Evolutionary conservation across 2,888 invertebrate genomes (phyloP).

Genomic region (Ceraclea dissimilis): DNA sequence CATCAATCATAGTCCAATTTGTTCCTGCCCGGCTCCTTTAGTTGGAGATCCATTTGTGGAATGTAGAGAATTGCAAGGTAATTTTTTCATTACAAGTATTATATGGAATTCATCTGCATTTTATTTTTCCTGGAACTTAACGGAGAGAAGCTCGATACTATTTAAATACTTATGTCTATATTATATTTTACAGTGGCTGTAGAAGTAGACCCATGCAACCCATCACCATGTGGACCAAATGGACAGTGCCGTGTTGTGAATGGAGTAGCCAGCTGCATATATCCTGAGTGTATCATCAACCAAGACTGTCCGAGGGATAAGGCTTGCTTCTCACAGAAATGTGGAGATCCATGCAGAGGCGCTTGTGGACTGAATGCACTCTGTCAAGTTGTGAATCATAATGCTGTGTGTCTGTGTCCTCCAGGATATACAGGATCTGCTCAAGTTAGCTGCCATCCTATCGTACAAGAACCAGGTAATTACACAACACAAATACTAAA

Average conservation of each 20-base stretch:
- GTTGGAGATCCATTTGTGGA: slow-evolving; percentile 77
- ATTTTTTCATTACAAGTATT: slow-evolving; percentile 9
- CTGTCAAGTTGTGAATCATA: slow-evolving; percentile 65
- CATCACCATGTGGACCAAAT: slow-evolving; percentile 65
- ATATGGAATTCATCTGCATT: no score
- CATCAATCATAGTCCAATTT: slow-evolving; percentile 55
- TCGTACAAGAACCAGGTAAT: slow-evolving; percentile 33
- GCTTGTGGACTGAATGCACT: slow-evolving; percentile 80
- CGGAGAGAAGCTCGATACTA: no score
- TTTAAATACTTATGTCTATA: no score
- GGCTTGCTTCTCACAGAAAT: slow-evolving; percentile 75
- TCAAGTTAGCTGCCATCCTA: slow-evolving; percentile 60
- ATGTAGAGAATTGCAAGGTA: slow-evolving; percentile 44
- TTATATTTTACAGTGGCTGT: slow-evolving; percentile 25
- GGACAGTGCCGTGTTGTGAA: slow-evolving; percentile 55
- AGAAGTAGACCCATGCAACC: slow-evolving; percentile 54
- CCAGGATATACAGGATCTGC: slow-evolving; percentile 70
- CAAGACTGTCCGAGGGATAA: slow-evolving; percentile 77
- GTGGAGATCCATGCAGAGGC: slow-evolving; percentile 73
- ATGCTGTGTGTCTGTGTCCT: slow-evolving; percentile 78
- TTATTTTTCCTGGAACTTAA: background rate
- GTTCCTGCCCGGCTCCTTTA: slow-evolving; percentile 63
- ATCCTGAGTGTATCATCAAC: slow-evolving; percentile 83
- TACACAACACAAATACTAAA: no score
- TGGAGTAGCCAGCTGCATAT: slow-evolving; percentile 54